A percentile compares a stretch with the other conserved stretches of the same genome.
phyloP scores from a whole-genome alignment of 2,888 invertebrate genomes.

The Myopa tessellatipennis region DNA sequence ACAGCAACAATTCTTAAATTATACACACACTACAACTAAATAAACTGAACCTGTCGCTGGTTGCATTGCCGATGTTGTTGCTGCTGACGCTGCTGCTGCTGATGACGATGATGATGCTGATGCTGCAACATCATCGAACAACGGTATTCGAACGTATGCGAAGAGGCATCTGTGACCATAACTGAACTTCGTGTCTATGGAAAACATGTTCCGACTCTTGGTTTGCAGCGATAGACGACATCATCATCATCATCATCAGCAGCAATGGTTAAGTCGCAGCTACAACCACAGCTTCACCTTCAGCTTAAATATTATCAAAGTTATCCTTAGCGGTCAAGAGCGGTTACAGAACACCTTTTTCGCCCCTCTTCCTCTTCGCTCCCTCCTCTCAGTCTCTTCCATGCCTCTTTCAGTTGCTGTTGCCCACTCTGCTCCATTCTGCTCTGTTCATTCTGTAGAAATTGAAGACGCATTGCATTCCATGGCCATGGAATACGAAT shows the following conservation, averaged over 20 bases:
- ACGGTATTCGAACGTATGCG: neutral
- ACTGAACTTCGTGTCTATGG: slow-evolving; percentile 3
- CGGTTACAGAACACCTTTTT: neutral
- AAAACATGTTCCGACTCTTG: neutral
- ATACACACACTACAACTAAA: slow-evolving; percentile 7
- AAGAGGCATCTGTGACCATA: slow-evolving; percentile 12
- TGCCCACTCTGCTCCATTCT: neutral
- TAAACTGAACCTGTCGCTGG: slow-evolving; percentile 17
- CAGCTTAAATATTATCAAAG: neutral
- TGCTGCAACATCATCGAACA: neutral
- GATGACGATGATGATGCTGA: neutral
- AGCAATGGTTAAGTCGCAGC: neutral
- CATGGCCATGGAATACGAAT: slow-evolving; percentile 44
- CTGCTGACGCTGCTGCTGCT: neutral
- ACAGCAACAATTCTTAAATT: slow-evolving; percentile 24
- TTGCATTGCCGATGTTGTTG: neutral
- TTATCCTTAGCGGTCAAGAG: slow-evolving; percentile 12
- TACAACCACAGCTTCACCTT: slow-evolving; percentile 14
- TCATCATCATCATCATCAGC: slow-evolving; percentile 11
- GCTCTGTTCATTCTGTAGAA: neutral
- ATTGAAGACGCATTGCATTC: slow-evolving; percentile 28
- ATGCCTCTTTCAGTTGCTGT: neutral
- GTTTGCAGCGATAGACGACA: neutral
- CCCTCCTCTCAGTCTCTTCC: neutral
- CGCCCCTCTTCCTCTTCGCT: too few species aligned